Conservation (phyloP, 2,888 invertebrate genomes). For the Pelosia muscerda region DNA sequence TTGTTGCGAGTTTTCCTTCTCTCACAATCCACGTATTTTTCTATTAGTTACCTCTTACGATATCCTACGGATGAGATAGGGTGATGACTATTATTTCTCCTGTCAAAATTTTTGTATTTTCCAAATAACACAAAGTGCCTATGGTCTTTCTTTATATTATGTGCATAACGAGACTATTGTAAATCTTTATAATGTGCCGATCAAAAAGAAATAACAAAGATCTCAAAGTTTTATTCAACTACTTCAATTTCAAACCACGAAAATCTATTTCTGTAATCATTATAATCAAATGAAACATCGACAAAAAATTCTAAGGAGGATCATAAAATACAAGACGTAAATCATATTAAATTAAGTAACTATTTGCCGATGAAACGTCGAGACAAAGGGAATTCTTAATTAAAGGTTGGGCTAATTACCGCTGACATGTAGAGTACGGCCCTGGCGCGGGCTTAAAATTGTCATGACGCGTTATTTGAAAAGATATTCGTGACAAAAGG, state of each 20-base stretch:
- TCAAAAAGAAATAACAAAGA: too few relatives aligned
- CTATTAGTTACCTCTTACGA: too few relatives aligned
- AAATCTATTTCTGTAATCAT: not conserved
- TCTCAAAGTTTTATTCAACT: too few relatives aligned
- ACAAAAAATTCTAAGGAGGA: not conserved
- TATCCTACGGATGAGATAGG: too few relatives aligned
- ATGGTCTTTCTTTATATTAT: not conserved
- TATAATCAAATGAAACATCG: not conserved
- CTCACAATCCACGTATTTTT: too few relatives aligned
- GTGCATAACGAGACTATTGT: not conserved
- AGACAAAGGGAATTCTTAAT: constrained; percentile 39
- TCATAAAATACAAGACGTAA: not conserved
- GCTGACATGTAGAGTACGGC: constrained; percentile 53
- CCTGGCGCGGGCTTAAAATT: constrained; percentile 52
- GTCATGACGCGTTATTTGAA: constrained; percentile 59
- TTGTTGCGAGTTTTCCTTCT: too few relatives aligned
- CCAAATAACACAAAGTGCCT: not conserved
- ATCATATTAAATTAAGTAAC: constrained; percentile 9
- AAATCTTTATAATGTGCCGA: not conserved
- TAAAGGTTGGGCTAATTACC: constrained; percentile 59
- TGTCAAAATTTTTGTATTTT: too few relatives aligned
- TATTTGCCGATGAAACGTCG: constrained; percentile 24
- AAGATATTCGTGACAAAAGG: constrained; percentile 57
- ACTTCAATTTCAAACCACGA: not conserved
- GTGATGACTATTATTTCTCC: too few relatives aligned